phyloP scores from a whole-genome alignment of 2,888 invertebrate species.

The Rotaria magnacalcarata region DNA sequence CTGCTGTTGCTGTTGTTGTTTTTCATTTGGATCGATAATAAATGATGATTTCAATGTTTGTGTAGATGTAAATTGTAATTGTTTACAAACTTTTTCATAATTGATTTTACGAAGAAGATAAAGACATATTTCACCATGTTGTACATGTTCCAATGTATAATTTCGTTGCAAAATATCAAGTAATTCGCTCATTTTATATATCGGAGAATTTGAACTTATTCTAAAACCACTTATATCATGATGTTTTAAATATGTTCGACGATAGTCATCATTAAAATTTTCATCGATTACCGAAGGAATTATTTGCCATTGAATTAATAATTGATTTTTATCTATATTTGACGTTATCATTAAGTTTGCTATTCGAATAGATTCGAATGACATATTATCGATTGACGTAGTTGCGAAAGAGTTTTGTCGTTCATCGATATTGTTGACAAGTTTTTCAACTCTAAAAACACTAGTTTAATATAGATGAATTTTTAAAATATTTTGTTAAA shows the following conservation, averaged over 20 bases:
- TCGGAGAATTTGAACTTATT: constrained; percentile 7
- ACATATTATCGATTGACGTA: neutral
- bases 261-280: neutral
- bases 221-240: constrained; percentile 10
- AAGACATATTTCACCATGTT: neutral
- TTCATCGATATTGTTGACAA: neutral
- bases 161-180: neutral
- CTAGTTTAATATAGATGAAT: too few relatives aligned
- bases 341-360: neutral
- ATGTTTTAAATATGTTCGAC: constrained; percentile 19
- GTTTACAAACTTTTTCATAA: constrained; percentile 32
- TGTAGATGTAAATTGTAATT: neutral
- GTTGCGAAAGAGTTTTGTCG: neutral
- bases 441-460: neutral
- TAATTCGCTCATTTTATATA: constrained; percentile 27
- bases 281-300: neutral
- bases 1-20: neutral
- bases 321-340: neutral
- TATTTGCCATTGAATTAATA: constrained; percentile 21
- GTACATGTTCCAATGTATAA: neutral
- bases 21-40: neutral
- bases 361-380: neutral
- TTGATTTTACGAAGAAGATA: neutral
- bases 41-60: neutral
- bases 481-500: too few relatives aligned